phyloP scores from a whole-genome alignment of 2,797 vertebrate genomes.

The Coregonus ussuriensis region DNA sequence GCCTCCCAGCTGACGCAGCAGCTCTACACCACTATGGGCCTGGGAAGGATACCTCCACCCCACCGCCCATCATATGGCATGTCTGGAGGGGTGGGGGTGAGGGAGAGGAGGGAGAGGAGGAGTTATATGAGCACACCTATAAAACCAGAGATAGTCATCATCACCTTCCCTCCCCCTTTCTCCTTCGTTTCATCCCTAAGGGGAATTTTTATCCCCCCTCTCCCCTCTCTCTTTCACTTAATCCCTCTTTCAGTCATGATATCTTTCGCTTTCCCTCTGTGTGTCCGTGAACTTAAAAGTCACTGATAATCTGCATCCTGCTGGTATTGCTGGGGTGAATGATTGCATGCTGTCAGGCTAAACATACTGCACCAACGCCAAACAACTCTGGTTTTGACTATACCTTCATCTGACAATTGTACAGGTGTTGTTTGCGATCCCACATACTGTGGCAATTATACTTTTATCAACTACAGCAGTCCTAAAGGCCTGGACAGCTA shows the following conservation, averaged over 20 bases:
- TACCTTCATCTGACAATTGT: background rate
- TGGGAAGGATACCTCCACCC: background rate
- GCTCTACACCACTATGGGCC: background rate
- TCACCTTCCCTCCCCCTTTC: conserved; percentile 4
- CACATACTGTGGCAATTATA: background rate
- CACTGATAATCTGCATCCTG: conserved; percentile 2
- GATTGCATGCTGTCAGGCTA: background rate
- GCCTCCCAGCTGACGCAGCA: conserved; percentile 13
- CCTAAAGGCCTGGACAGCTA: background rate
- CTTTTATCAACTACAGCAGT: background rate
- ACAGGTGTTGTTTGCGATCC: background rate
- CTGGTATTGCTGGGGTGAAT: conserved; percentile 1
- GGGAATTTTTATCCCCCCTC: background rate
- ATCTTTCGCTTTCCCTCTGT: background rate
- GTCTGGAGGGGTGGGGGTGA: background rate
- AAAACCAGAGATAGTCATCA: conserved; percentile 9
- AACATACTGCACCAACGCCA: background rate
- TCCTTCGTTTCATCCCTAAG: background rate
- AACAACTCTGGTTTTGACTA: background rate
- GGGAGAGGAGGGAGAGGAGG: background rate
- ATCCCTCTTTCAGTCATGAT: conserved; percentile 3
- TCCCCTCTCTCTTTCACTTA: conserved; percentile 2
- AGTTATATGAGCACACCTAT: conserved; percentile 4
- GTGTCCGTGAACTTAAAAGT: background rate
- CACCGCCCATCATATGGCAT: conserved; percentile 13